Percentiles rank a stretch among this genome's conserved stretches.
These are phyloP conservation scores for Eucera pruinosa DNA, from an alignment of 2,888 invertebrate genomes.

Conservation along the genomic window DNA sequence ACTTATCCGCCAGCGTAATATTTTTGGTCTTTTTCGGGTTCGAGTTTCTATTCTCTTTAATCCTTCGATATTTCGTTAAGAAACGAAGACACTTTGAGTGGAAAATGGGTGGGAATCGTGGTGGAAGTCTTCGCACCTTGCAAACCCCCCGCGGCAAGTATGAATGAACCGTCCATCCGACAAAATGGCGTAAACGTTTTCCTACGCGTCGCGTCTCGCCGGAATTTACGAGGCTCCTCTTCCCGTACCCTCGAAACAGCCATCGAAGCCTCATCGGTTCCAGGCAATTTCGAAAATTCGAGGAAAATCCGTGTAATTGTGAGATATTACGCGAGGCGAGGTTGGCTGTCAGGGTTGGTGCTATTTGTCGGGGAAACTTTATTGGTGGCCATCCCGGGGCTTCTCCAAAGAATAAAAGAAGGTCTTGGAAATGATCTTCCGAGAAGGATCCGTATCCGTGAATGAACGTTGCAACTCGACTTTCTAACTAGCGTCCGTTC, in stretches of 20 bases:
- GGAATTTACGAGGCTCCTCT: constrained; percentile 52
- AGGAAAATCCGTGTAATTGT: constrained; percentile 61
- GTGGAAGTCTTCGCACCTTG: constrained; percentile 47
- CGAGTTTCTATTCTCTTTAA: no score
- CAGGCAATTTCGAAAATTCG: constrained; percentile 58
- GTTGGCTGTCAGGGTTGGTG: constrained; percentile 2
- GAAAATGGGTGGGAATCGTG: background rate
- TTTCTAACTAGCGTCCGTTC: background rate
- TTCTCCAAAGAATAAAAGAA: background rate
- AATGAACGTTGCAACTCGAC: background rate
- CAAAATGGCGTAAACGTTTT: constrained; percentile 25
- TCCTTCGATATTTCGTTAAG: background rate
- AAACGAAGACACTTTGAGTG: background rate
- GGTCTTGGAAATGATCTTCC: constrained; percentile 9
- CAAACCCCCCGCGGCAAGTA: constrained; percentile 63
- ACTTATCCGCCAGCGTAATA: no score
- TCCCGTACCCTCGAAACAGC: constrained; percentile 20
- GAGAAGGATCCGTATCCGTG: background rate
- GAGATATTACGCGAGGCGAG: constrained; percentile 27
- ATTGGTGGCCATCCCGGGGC: constrained; percentile 25
- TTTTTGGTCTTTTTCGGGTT: no score
- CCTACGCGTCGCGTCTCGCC: constrained; percentile 49
- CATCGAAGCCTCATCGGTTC: constrained; percentile 61
- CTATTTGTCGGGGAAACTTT: constrained; percentile 38
- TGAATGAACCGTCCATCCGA: constrained; percentile 67